Conservation (phyloP, 2,113 vertebrate species). For the Crypturellus undulatus region DNA sequence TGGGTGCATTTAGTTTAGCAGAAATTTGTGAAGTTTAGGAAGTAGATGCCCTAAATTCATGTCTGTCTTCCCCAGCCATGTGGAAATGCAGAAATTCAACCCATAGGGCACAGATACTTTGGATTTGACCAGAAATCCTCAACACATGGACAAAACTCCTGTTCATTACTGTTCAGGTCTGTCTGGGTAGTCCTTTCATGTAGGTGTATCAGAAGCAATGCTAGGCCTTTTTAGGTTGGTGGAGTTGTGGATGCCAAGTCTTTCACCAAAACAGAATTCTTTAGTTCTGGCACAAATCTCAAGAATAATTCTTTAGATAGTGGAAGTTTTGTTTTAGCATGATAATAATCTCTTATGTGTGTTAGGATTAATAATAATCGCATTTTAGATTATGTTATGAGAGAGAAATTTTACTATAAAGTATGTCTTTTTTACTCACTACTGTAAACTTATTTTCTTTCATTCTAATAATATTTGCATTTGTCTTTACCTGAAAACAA, state of each 20-base stretch:
- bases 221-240: not conserved
- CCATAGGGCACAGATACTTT: not conserved
- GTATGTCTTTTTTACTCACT: not conserved
- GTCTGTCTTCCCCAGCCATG: not conserved
- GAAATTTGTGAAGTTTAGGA: not conserved
- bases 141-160: not conserved
- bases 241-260: not conserved
- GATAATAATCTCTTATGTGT: not conserved
- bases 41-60: not conserved
- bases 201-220: not conserved
- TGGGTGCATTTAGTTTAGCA: not conserved
- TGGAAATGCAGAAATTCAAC: not conserved
- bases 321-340: not conserved
- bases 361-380: not conserved
- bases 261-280: not conserved
- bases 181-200: not conserved
- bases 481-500: not conserved
- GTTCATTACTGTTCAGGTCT: not conserved
- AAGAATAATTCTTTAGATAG: not conserved
- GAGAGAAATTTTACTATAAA: not conserved
- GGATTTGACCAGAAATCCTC: not conserved
- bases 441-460: not conserved
- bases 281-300: not conserved
- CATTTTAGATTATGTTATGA: not conserved
- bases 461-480: not conserved